Conservation (phyloP, 2,888 invertebrate genomes). For the Acleris literana region DNA sequence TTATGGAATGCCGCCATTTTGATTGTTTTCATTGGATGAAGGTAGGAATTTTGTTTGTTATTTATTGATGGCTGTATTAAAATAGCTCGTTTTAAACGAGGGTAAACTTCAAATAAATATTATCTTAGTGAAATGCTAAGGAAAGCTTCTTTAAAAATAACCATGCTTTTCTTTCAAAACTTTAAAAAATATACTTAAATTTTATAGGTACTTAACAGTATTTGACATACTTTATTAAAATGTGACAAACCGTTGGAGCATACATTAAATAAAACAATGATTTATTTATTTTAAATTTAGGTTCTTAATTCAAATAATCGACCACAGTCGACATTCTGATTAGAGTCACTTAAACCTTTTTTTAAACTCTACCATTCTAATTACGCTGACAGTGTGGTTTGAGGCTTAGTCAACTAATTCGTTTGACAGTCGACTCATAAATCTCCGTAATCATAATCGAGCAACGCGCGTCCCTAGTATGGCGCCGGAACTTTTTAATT, state of each 20-base stretch:
- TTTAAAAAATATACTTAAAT: too few species aligned
- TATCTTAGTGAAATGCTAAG: not conserved
- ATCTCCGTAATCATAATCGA: constrained; percentile 35
- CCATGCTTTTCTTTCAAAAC: too few species aligned
- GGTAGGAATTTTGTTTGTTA: constrained; percentile 34
- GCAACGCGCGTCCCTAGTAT: constrained; percentile 29
- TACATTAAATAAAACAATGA: constrained; percentile 7
- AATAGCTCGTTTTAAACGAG: constrained; percentile 28
- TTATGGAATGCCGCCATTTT: constrained; percentile 50
- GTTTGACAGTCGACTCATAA: constrained; percentile 35
- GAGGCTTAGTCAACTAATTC: constrained; percentile 33
- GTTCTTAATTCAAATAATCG: constrained; percentile 14
- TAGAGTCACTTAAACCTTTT: constrained; percentile 13
- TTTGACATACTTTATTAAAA: too few species aligned
- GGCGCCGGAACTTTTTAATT: constrained; percentile 36
- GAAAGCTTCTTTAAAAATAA: too few species aligned
- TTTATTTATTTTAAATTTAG: not conserved
- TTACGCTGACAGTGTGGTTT: constrained; percentile 34
- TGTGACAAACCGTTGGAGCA: not conserved
- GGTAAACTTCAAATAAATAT: constrained; percentile 12
- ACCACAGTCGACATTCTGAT: constrained; percentile 30
- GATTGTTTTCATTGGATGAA: constrained; percentile 40
- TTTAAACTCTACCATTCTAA: constrained; percentile 25
- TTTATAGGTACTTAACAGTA: too few species aligned
- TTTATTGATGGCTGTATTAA: constrained; percentile 38